These are phyloP conservation scores for Xiphydria camelus DNA, from an alignment of 2,888 invertebrate genomes.

Conservation along the genomic window DNA sequence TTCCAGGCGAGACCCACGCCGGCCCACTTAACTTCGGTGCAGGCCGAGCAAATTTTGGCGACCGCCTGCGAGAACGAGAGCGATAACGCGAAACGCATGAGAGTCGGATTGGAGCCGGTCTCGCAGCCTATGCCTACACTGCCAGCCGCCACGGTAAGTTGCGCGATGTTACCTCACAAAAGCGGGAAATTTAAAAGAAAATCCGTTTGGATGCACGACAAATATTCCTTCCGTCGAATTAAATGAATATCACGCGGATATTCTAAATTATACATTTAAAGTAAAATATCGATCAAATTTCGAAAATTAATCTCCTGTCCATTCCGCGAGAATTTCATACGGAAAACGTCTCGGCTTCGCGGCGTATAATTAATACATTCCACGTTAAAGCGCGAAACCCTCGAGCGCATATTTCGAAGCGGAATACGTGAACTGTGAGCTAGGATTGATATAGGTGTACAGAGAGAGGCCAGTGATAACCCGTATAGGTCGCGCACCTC, in stretches of 20 bases:
- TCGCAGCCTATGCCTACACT: slow-evolving; percentile 85
- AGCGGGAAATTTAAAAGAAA: too few relatives aligned
- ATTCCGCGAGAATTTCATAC: too few relatives aligned
- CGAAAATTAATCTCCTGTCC: too few relatives aligned
- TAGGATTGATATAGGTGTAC: slow-evolving; percentile 45
- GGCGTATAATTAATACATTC: too few relatives aligned
- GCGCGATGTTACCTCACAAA: too few relatives aligned
- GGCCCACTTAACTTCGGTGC: slow-evolving; percentile 94
- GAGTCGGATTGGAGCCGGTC: slow-evolving; percentile 92
- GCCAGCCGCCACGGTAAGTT: slow-evolving; percentile 66
- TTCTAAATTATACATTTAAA: too few relatives aligned
- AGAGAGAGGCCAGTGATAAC: slow-evolving; percentile 48
- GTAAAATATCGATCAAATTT: too few relatives aligned
- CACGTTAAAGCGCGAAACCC: slow-evolving; percentile 15
- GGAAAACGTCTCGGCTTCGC: too few relatives aligned
- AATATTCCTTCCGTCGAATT: too few relatives aligned
- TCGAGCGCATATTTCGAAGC: slow-evolving; percentile 7
- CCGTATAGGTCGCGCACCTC: slow-evolving; percentile 51
- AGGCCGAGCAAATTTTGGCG: slow-evolving; percentile 94
- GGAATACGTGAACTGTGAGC: slow-evolving; percentile 18
- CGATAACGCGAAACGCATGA: slow-evolving; percentile 96
- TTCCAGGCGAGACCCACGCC: slow-evolving; percentile 88
- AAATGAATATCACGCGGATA: too few relatives aligned
- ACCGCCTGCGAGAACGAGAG: slow-evolving; percentile 97
- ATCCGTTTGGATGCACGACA: too few relatives aligned